These are phyloP conservation scores for Elymnias hypermnestra DNA, from an alignment of 1,140 invertebrate species.

Conservation along the genomic window DNA sequence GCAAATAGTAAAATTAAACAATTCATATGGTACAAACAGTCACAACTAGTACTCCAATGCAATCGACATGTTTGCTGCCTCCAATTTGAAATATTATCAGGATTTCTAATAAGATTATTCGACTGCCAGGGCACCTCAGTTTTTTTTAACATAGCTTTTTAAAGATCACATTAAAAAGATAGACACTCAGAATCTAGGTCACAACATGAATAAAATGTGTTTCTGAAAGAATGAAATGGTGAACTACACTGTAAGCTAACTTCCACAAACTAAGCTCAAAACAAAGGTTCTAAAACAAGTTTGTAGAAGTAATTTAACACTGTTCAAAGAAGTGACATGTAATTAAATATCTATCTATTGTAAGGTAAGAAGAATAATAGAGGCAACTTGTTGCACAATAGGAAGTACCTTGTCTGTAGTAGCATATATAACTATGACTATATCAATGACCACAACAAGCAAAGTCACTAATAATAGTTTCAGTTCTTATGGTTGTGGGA, in stretches of 20 bases:
- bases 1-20: too few relatives aligned
- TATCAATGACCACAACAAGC: constrained; percentile 12
- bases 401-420: constrained; percentile 12
- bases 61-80: constrained; percentile 45
- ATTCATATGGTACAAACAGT: constrained; percentile 53
- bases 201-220: too few relatives aligned
- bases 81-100: constrained; percentile 58
- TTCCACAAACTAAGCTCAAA: too few relatives aligned
- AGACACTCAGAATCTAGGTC: too few relatives aligned
- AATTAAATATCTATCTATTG: constrained; percentile 24
- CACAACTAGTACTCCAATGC: constrained; percentile 63
- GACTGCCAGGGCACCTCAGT: constrained; percentile 61
- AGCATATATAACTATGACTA: not conserved
- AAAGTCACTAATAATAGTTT: constrained; percentile 1
- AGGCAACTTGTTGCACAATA: constrained; percentile 14
- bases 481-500: too few relatives aligned
- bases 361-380: constrained; percentile 19
- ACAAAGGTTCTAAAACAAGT: constrained; percentile 26
- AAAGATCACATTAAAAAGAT: constrained; percentile 11
- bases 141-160: constrained; percentile 51
- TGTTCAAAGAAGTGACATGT: constrained; percentile 21
- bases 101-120: constrained; percentile 50
- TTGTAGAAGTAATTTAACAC: constrained; percentile 25
- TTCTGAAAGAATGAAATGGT: too few relatives aligned
- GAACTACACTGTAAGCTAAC: too few relatives aligned